phyloP scores from a whole-genome alignment of 2,888 invertebrate species.

The Tinea pellionella region DNA sequence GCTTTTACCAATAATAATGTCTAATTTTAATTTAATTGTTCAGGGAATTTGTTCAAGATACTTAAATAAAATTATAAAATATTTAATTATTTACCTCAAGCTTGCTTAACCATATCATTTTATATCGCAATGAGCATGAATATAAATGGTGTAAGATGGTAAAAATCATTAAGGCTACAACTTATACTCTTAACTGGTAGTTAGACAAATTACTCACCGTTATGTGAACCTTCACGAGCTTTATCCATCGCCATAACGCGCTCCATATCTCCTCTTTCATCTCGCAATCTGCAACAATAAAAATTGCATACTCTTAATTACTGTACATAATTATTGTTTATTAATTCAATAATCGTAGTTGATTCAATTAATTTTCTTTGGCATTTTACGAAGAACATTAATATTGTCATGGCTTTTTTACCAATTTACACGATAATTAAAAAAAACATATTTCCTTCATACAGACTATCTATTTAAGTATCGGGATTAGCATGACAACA shows the following conservation, averaged over 20 bases:
- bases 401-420: too few species aligned
- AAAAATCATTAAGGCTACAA: background rate
- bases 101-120: background rate
- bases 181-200: background rate
- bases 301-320: background rate
- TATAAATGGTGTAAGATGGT: background rate
- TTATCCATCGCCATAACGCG: slow-evolving; percentile 84
- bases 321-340: background rate
- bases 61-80: background rate
- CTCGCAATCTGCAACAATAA: slow-evolving; percentile 81
- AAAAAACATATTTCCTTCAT: too few species aligned
- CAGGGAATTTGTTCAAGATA: background rate
- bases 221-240: slow-evolving; percentile 88
- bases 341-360: background rate
- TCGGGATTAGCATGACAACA: too few species aligned
- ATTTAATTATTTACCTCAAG: background rate
- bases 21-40: background rate
- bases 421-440: too few species aligned
- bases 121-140: background rate
- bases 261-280: slow-evolving; percentile 87
- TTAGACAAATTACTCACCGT: slow-evolving; percentile 71
- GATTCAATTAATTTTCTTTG: background rate
- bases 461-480: too few species aligned
- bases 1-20: background rate
- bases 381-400: too few species aligned